phyloP scores from a whole-genome alignment of 2,888 invertebrate genomes.

The Ephialtes manifestator region DNA sequence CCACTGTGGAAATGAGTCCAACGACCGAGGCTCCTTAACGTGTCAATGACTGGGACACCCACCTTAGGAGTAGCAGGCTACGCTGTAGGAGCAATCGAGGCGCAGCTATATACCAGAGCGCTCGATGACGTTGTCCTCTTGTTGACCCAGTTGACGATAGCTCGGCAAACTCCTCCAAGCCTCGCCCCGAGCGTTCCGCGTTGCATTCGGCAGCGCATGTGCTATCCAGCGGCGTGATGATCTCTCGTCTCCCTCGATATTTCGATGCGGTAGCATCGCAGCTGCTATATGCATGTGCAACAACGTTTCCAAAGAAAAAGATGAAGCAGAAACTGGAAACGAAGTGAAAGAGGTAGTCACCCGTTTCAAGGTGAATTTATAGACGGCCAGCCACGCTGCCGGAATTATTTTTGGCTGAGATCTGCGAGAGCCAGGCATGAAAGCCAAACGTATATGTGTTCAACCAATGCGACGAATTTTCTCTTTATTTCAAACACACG shows the following conservation, averaged over 20 bases:
- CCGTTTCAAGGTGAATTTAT: conserved; percentile 80
- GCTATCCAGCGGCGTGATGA: conserved; percentile 17
- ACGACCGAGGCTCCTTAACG: neutral
- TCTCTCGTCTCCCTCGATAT: conserved; percentile 6
- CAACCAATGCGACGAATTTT: conserved; percentile 42
- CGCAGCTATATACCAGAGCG: conserved; percentile 19
- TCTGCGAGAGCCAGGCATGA: neutral
- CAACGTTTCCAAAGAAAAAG: conserved; percentile 27
- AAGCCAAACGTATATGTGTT: conserved; percentile 15
- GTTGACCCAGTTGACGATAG: conserved; percentile 78
- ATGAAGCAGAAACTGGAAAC: conserved; percentile 40
- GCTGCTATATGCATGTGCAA: conserved; percentile 4
- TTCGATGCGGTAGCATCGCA: conserved; percentile 21
- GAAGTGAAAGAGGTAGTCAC: conserved; percentile 61
- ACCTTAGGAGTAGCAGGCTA: conserved; percentile 35
- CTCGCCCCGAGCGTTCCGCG: conserved; percentile 73
- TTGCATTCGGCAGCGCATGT: conserved; percentile 58
- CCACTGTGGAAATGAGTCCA: conserved; percentile 4
- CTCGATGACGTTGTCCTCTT: conserved; percentile 71
- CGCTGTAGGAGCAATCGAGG: conserved; percentile 10
- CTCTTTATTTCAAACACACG: conserved; percentile 32
- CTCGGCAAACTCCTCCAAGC: conserved; percentile 62
- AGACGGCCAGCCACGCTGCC: conserved; percentile 70
- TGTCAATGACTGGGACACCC: conserved; percentile 54
- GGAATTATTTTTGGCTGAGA: conserved; percentile 75